Base-by-base conservation (phyloP, 35 echinoderm and acorn worm species). In the Acanthaster planci region DNA sequence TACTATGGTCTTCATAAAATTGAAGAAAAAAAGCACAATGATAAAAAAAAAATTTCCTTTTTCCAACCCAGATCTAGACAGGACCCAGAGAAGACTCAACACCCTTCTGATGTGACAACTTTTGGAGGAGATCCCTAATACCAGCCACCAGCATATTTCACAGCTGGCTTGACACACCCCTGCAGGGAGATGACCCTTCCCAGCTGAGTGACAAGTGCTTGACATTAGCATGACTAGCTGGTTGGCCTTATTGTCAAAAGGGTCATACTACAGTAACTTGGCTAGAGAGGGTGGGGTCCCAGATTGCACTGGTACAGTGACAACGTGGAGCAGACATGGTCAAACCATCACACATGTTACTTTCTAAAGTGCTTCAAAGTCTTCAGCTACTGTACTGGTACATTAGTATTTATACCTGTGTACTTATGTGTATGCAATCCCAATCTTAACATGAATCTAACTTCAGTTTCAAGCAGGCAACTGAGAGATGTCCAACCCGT, bases 171-270 rank as follows among this genome's bases (percentile, higher is more conserved):
- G 64, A 72, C 64, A 72, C 64, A 21, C 64, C 64, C 64, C 64
- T 72, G 64, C 64, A 31, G 64, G 30, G 64, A 21, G 14, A 23
- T 72, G 64, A 72, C 64, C 64, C 26, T 6, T 3, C 64, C 64
- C 64, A 72, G 64, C 64, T 72, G 64, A 72, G 23, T 72, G 64
- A 72, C 64, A 72, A 31, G 64, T 72, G 64, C 26, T 23, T 59
- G 56, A 72, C 64, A 72, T 72, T 72, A 72, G n/a, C n/a, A n/a
- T n/a, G n/a, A n/a, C n/a, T n/a, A n/a, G 30, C 30, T 72, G 64
- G 22, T 26, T 72, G 64, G 64, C 64, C 64, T 72, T 72, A 26
- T 29, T 26, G 30, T 30, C 64, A 35, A 34, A 47, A 34, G 64
- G 64, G 64, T 29, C 64, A 21, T 72, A 72, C 64, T 34, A 72